Conservation (phyloP, 2,113 vertebrate species). For the Seriola aureovittata region DNA sequence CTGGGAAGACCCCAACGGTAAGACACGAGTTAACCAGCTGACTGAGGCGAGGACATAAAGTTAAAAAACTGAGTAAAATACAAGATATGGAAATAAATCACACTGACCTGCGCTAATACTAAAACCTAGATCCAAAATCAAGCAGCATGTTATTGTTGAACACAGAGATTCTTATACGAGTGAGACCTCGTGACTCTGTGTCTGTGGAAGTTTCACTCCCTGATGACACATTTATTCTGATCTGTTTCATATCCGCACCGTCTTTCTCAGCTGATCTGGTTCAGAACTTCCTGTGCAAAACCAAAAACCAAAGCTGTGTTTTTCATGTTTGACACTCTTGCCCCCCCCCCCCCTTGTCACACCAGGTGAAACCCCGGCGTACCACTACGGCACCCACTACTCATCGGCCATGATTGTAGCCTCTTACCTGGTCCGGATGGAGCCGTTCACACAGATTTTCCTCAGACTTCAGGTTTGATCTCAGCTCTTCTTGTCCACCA, state of each 20-base stretch:
- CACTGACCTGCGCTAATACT: no score
- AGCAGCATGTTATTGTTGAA: no score
- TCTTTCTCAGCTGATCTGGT: background rate
- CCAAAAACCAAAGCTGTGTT: no score
- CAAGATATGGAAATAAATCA: no score
- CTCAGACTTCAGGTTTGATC: conserved; percentile 92
- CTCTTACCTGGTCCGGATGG: conserved; percentile 97
- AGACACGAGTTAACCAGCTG: background rate
- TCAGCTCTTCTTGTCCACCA: background rate
- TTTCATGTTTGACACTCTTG: background rate
- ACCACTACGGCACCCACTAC: conserved; percentile 99
- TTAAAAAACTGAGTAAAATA: no score
- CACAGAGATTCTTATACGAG: no score
- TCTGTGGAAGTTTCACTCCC: background rate
- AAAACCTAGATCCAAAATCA: no score
- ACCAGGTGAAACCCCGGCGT: conserved; percentile 96
- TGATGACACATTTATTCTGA: no score
- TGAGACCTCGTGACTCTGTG: no score
- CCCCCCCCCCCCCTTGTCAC: background rate
- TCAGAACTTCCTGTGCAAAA: no score
- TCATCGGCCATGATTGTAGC: conserved; percentile 99
- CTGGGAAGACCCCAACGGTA: conserved; percentile 98
- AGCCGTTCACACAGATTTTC: conserved; percentile 99
- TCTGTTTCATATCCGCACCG: no score
- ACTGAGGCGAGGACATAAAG: no score